phyloP scores from a whole-genome alignment of 2,888 invertebrate species.

The Lacanobia wlatinum region DNA sequence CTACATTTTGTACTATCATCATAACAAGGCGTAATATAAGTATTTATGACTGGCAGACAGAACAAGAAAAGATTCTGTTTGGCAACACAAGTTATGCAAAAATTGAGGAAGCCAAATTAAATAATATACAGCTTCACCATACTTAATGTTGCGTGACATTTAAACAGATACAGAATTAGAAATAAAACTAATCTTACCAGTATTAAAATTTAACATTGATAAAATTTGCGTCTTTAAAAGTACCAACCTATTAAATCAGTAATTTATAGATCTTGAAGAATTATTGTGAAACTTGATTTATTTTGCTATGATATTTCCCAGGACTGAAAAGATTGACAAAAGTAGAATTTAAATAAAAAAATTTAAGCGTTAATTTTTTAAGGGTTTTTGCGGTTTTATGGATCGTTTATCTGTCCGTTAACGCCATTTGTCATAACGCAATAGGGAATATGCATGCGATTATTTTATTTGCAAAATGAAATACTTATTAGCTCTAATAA shows the following conservation, averaged over 20 bases:
- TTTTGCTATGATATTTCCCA: neutral
- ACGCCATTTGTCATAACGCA: no score
- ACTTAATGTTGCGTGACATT: conserved; percentile 50
- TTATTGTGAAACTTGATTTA: neutral
- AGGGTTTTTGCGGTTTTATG: no score
- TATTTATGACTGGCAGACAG: neutral
- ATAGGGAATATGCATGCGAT: no score
- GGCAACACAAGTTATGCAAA: conserved; percentile 41
- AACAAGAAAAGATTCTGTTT: neutral
- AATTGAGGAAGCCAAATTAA: conserved; percentile 16
- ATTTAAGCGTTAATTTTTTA: no score
- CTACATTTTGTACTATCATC: neutral
- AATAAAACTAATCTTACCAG: conserved; percentile 36
- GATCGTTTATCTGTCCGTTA: no score
- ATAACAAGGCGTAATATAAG: neutral
- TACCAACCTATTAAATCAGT: neutral
- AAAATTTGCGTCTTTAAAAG: conserved; percentile 6
- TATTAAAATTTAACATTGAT: conserved; percentile 21
- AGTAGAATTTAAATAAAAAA: neutral
- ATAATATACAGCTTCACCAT: conserved; percentile 23
- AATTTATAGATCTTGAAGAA: conserved; percentile 31
- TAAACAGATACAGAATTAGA: conserved; percentile 29
- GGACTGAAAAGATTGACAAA: neutral
- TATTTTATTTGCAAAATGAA: no score
- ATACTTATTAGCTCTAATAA: no score